Evolutionary conservation across 1,140 invertebrate genomes (phyloP), one percentile per base, ranked within the genome.

Genomic region (Atopsyche davidsoni): DNA sequence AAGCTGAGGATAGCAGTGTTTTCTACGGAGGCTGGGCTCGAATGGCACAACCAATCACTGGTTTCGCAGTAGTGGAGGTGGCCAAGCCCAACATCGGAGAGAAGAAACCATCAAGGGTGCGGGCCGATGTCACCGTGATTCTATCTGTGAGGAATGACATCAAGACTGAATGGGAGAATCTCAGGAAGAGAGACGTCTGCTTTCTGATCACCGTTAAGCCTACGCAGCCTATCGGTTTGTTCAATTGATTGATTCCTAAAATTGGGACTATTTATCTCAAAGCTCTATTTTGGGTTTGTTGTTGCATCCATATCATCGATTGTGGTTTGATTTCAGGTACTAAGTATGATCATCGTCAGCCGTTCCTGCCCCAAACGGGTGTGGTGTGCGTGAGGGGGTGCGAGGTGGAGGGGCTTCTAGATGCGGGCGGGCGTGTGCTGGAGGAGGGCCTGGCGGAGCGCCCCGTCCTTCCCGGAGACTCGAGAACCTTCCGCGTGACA

Each of bases 381-480:
- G 74, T 99, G 36, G 80, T 82, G 1, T 91, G 85, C 64, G 92
- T 99, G 0, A 77, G 97, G 28, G 97, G 97, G 0, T 99, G 97
- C 75, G 97, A 99, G 73, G 85, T 99, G 17, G 96, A 99, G 72
- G 96, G 96, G 11, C 93, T 99, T 89, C 68, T 99, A n/a, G 95
- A 98, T 67, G 84, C 85, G 14, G 89, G 90, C 57, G 96, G 96
- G 0, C 80, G 93, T 56, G 88, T 99, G 1, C 96, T 99, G 46
- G 96, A 99, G 70, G 96, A 99, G 71, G 92, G 89, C 0, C 87
- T 92, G 0, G 92, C 96, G 58, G 92, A 92, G 1, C 78, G 84
- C 52, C 91, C 92, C 0, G 75, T 83, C 53, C 68, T 98, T 32
- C 81, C 85, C 1, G 94, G 94, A 0, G 94, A 98, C 61, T 80